Base-by-base conservation (phyloP, 2,113 vertebrate genomes). In the Pholis gunnellus region DNA sequence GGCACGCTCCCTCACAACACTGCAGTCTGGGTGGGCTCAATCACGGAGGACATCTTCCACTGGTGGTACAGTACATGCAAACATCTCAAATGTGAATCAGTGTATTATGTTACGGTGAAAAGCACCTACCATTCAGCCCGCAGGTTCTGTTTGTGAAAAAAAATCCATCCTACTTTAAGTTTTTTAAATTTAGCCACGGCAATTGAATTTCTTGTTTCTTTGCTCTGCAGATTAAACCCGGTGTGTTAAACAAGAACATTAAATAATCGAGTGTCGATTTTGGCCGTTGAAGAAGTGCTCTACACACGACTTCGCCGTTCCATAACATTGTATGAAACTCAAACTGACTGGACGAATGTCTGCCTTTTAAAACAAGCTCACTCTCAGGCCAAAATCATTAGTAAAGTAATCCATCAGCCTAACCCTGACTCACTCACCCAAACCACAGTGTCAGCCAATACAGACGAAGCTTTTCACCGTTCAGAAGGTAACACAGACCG, bases 11-110 rank as follows among this genome's bases (percentile, higher is more conserved):
- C 82, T 85, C 84, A 83, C 91, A 87, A 91, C 88, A 84, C 77
- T 72, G 94, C 94, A 92, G 92, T 89, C 83, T 96, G 95, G 95
- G 95, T 96, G 95, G 95, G 86, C 94, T 88, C 82, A 82, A 91
- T 85, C 91, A 85, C 44, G 56, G 83, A 80, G 92, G 85, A 94
- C 93, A 94, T 93, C 93, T 91, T 91, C 90, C 88, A 44, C 83
- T 78, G 83, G 81, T 59, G 84, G 90, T 92, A 93, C 85, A 92
- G 94, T 94, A 94, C 93, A 79, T 73, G 94, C 94, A 94, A 92
- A 94, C 92, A 91, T 89, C 90, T 89, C 85, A 46, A 63, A 84
- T 72, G 86, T 84, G 88, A 91, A 82, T 92, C 89, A 38, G 72
- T 61, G 76, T 77, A 90, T 95, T 91, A 75, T 81, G 92, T 95